Conservation (phyloP, 1,140 invertebrate genomes). For the Scaptomyza montana region DNA sequence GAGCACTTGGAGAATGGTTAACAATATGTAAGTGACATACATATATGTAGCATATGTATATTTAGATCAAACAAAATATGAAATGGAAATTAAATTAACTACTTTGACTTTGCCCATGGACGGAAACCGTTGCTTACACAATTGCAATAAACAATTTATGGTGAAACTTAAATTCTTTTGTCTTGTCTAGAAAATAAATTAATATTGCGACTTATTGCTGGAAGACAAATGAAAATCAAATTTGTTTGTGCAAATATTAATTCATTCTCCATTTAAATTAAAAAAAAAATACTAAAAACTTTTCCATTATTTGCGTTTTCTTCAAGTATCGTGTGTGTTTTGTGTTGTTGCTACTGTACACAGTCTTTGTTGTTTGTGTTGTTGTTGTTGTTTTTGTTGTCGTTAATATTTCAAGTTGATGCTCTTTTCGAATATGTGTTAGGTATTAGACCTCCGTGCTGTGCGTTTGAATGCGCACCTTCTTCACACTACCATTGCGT, state of each 20-base stretch:
- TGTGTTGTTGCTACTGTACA: constrained; percentile 71
- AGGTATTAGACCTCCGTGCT: constrained; percentile 90
- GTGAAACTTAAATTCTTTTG: constrained; percentile 28
- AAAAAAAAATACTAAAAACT: constrained; percentile 30
- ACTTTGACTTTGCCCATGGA: constrained; percentile 73
- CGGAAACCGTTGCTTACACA: constrained; percentile 72
- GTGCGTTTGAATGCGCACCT: constrained; percentile 94
- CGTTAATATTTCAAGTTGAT: constrained; percentile 35
- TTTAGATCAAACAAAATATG: constrained; percentile 22
- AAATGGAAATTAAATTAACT: constrained; percentile 56
- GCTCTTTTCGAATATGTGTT: constrained; percentile 20
- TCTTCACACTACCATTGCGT: constrained; percentile 92
- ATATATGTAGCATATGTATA: constrained; percentile 10
- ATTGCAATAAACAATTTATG: constrained; percentile 29
- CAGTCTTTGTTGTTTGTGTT: constrained; percentile 70
- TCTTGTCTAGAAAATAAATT: constrained; percentile 22
- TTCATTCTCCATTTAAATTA: constrained; percentile 21
- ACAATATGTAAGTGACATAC: constrained; percentile 20
- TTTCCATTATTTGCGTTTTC: constrained; percentile 21
- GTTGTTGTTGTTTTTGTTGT: constrained; percentile 56
- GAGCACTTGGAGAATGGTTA: constrained; percentile 54
- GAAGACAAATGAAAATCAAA: constrained; percentile 75
- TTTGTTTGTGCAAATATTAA: constrained; percentile 45
- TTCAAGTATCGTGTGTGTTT: constrained; percentile 33
- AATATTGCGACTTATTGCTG: constrained; percentile 58